These are phyloP conservation scores for Allophyes oxyacanthae DNA, from an alignment of 2,888 invertebrate genomes.

Conservation along the genomic window DNA sequence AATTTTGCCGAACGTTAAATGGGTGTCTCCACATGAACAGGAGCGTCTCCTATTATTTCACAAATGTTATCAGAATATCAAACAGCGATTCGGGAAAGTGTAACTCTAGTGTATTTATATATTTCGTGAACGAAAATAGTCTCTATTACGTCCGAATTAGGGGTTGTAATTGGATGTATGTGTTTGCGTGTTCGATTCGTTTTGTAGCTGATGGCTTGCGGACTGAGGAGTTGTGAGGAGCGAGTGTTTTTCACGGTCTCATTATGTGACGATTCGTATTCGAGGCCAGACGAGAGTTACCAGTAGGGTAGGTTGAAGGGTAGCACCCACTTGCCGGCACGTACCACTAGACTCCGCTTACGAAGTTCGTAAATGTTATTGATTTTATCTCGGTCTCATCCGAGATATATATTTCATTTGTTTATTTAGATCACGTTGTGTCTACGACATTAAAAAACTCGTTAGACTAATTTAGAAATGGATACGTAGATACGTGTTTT, in stretches of 20 bases:
- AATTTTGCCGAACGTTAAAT: conserved; percentile 67
- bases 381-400: conserved; percentile 63
- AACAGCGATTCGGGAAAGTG: conserved; percentile 71
- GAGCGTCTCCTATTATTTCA: conserved; percentile 80
- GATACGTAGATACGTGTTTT: conserved; percentile 1
- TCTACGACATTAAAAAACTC: conserved; percentile 32
- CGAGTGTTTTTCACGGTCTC: conserved; percentile 86
- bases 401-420: conserved; percentile 53
- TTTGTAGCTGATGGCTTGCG: conserved; percentile 62
- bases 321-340: conserved; percentile 65
- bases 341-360: conserved; percentile 68
- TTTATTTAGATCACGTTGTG: conserved; percentile 50
- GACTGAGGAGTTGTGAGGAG: conserved; percentile 75
- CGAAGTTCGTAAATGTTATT: conserved; percentile 69
- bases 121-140: conserved; percentile 49
- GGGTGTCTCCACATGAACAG: conserved; percentile 71
- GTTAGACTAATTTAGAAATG: conserved; percentile 24
- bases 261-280: conserved; percentile 86
- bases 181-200: conserved; percentile 58
- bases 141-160: conserved; percentile 60
- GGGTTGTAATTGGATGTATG: conserved; percentile 62
- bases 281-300: conserved; percentile 71
- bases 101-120: conserved; percentile 38
- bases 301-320: conserved; percentile 69
- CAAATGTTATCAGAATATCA: conserved; percentile 85